Conservation (phyloP, 2,113 vertebrate genomes). For the Oplegnathus fasciatus region DNA sequence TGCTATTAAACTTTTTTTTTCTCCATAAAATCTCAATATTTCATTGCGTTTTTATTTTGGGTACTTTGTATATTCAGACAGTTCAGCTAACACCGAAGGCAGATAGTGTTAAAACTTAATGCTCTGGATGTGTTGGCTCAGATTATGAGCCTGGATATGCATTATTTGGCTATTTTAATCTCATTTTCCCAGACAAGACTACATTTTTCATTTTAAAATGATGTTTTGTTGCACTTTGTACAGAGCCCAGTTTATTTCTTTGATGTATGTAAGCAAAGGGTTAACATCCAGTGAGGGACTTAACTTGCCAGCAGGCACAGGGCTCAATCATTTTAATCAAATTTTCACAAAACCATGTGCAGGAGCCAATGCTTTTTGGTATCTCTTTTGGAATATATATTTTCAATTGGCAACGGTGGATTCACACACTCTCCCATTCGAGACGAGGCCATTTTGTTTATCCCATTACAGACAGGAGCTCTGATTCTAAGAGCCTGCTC, state of each 20-base stretch:
- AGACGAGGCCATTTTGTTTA: constrained; percentile 59
- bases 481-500: constrained; percentile 64
- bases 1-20: constrained; percentile 37
- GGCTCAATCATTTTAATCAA: constrained; percentile 59
- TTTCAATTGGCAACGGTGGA: constrained; percentile 22
- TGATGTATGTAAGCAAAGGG: constrained; percentile 20
- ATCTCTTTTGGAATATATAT: constrained; percentile 40
- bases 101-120: background rate
- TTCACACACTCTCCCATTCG: constrained; percentile 38
- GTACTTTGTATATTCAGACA: constrained; percentile 26
- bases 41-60: constrained; percentile 52
- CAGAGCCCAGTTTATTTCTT: constrained; percentile 5
- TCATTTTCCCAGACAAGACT: constrained; percentile 1
- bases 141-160: background rate
- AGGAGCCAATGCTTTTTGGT: constrained; percentile 13
- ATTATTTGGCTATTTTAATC: constrained; percentile 5
- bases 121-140: background rate
- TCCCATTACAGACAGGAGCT: constrained; percentile 62
- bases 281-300: constrained; percentile 45
- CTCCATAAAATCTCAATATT: constrained; percentile 31
- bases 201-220: constrained; percentile 7
- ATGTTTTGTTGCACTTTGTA: constrained; percentile 27
- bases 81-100: constrained; percentile 14
- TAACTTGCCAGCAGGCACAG: constrained; percentile 43
- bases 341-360: constrained; percentile 50